Conservation (phyloP, 1,140 invertebrate species). For the Micrasema longulum region DNA sequence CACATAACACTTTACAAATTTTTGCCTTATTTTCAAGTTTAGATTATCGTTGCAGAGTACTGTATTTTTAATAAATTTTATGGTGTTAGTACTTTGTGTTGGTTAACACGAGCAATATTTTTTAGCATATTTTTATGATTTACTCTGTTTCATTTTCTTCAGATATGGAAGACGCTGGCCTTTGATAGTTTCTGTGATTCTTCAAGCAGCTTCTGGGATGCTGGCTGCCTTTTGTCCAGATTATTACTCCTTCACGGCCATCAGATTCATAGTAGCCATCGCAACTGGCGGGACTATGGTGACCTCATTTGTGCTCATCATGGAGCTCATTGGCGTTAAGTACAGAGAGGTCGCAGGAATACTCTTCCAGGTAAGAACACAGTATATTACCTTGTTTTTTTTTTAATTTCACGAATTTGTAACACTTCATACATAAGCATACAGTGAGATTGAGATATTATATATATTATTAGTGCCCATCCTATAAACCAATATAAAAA, state of each 20-base stretch:
- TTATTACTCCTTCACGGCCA: slow-evolving; percentile 76
- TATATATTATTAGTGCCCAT: too few species aligned
- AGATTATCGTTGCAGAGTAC: too few species aligned
- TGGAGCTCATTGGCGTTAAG: slow-evolving; percentile 78
- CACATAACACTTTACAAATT: too few species aligned
- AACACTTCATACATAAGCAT: not conserved
- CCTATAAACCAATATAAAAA: too few species aligned
- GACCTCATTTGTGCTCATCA: slow-evolving; percentile 79
- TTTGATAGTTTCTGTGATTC: slow-evolving; percentile 73
- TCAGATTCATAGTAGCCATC: slow-evolving; percentile 77
- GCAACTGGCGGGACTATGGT: slow-evolving; percentile 83
- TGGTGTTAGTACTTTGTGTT: too few species aligned
- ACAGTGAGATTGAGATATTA: too few species aligned
- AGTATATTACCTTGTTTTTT: too few species aligned
- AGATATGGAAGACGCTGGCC: slow-evolving; percentile 79
- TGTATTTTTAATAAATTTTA: not conserved
- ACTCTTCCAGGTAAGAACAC: slow-evolving; percentile 76
- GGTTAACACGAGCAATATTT: not conserved
- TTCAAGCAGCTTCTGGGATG: slow-evolving; percentile 75
- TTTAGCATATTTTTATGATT: too few species aligned
- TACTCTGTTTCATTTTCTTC: slow-evolving; percentile 54
- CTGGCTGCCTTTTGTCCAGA: slow-evolving; percentile 74
- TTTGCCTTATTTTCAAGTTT: too few species aligned
- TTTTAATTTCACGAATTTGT: too few species aligned
- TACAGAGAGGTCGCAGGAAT: slow-evolving; percentile 78